Conservation (phyloP, 2,113 vertebrate genomes). For the Pygoscelis antarcticus region DNA sequence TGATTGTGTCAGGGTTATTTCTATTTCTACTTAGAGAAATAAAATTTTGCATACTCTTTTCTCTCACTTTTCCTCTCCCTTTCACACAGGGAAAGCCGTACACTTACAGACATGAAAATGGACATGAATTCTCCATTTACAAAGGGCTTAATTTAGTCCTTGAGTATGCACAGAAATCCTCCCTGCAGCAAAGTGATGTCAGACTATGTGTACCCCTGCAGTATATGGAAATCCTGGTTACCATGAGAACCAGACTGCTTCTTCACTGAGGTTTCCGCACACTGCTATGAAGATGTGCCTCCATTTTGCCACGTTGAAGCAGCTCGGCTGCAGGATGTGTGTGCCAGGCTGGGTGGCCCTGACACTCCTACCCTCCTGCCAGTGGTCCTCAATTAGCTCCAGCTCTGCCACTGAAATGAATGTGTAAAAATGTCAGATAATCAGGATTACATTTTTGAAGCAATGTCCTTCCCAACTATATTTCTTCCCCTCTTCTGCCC, state of each 20-base stretch:
- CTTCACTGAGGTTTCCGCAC: neutral
- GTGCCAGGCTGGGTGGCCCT: neutral
- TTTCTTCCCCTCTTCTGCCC: neutral
- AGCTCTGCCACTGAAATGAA: neutral
- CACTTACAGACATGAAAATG: neutral
- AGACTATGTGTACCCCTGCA: conserved; percentile 45
- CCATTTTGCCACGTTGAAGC: conserved; percentile 2
- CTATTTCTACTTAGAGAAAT: neutral
- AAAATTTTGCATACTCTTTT: neutral
- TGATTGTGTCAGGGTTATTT: neutral
- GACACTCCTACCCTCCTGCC: neutral
- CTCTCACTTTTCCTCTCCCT: neutral
- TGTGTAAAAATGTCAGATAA: neutral
- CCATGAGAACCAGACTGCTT: conserved; percentile 62
- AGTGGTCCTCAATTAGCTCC: neutral
- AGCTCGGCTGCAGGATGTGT: neutral
- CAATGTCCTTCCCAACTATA: neutral
- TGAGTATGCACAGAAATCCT: conserved; percentile 49
- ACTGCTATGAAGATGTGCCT: neutral
- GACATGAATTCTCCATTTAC: neutral
- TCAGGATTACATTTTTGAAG: neutral
- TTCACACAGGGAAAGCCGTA: neutral
- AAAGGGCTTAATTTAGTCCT: conserved; percentile 34
- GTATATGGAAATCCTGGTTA: conserved; percentile 68
- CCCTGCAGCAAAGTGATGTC: conserved; percentile 70